Evolutionary conservation across 2,888 invertebrate species (phyloP).

Genomic region (Oxyscelio sp.): DNA sequence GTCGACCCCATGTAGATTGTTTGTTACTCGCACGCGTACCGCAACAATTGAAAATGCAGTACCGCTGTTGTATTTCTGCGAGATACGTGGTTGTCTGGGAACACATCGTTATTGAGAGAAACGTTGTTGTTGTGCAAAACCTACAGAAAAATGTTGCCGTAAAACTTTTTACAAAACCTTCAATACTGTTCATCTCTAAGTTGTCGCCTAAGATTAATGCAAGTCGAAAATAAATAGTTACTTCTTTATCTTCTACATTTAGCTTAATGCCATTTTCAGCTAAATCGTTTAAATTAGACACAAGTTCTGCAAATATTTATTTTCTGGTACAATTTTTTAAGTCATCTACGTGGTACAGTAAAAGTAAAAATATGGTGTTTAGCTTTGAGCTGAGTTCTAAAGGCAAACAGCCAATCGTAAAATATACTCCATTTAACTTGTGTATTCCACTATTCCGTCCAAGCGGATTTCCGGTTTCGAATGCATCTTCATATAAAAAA

Average conservation of each 20-base stretch:
- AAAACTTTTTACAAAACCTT: not conserved
- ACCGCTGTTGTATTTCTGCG: too few species aligned
- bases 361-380: not conserved
- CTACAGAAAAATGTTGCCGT: conserved; percentile 78
- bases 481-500: conserved; percentile 34
- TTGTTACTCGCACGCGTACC: too few species aligned
- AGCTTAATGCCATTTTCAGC: not conserved
- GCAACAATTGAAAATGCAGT: too few species aligned
- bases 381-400: conserved; percentile 19
- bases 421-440: conserved; percentile 7
- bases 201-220: not conserved
- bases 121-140: conserved; percentile 62
- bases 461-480: conserved; percentile 27
- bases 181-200: not conserved
- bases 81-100: too few species aligned
- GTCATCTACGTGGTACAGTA: too few species aligned
- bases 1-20: too few species aligned
- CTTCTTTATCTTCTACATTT: too few species aligned
- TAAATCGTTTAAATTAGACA: conserved; percentile 2
- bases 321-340: not conserved
- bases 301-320: conserved; percentile 1
- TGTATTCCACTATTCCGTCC: conserved; percentile 1
- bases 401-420: conserved; percentile 14
- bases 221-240: not conserved
- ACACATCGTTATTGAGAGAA: too few species aligned